phyloP scores from a whole-genome alignment of 2,797 vertebrate genomes.

The Chaunax sp. region DNA sequence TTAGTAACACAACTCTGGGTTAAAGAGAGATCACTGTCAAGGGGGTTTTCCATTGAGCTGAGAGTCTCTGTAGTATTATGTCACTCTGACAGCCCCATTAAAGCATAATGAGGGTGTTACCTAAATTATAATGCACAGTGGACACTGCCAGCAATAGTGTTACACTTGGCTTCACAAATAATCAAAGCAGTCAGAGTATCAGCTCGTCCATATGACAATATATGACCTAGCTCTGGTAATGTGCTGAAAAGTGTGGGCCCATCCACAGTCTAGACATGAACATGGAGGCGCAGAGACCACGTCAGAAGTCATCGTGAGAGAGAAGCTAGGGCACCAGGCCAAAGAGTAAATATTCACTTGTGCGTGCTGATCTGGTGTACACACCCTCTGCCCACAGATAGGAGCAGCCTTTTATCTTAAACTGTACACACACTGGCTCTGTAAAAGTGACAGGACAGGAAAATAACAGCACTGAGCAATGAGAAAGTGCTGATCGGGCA shows the following conservation, averaged over 20 bases:
- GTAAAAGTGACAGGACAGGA: constrained; percentile 34
- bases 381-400: constrained; percentile 77
- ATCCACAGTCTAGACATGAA: background rate
- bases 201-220: constrained; percentile 22
- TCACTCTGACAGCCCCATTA: constrained; percentile 69
- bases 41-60: constrained; percentile 68
- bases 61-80: constrained; percentile 76
- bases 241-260: constrained; percentile 1
- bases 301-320: constrained; percentile 58
- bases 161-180: constrained; percentile 57
- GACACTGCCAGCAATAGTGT: constrained; percentile 66
- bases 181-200: constrained; percentile 51
- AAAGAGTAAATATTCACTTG: constrained; percentile 70
- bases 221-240: constrained; percentile 17
- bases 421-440: constrained; percentile 44
- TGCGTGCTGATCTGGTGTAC: constrained; percentile 70
- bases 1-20: constrained; percentile 50
- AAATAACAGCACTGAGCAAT: constrained; percentile 21
- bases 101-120: constrained; percentile 73
- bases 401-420: constrained; percentile 69
- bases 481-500: constrained; percentile 58
- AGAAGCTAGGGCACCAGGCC: constrained; percentile 56
- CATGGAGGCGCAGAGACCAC: constrained; percentile 32
- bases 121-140: constrained; percentile 62
- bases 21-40: constrained; percentile 43